Evolutionary conservation across 2,888 invertebrate genomes (phyloP), one percentile per base, ranked within the genome.

Genomic region (Hyposoter didymator): DNA sequence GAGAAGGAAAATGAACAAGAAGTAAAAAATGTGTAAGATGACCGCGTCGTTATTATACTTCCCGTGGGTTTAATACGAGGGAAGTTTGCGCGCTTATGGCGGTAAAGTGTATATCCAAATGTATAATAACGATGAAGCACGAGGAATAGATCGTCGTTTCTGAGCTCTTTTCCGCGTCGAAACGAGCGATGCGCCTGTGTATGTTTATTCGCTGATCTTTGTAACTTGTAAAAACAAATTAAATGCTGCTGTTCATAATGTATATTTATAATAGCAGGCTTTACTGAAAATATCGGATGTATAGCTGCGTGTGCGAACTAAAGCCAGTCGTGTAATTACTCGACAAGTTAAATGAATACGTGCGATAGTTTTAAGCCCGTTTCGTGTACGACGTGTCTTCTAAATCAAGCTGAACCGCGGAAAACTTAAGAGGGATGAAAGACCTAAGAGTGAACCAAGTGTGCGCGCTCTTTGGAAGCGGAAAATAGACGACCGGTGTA

Each of bases 171-270:
- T 69, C 52, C 72, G 59, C 74, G 45, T 78, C 45, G 39, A 64
- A 79, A 74, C 66, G 78, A 76, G 59, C 79, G 19, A 76, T 17
- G 32, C 43, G 32, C 28, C 39, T 62, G 22, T 47, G 28, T 69
- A 83, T 74, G 76, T 81, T 83, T 83, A 83, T 85, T 83, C 19
- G 80, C 70, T 39, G 80, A 85, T 85, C 73, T 67, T 45, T 69
- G 49, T 78, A 80, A 83, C 80, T 76, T 66, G 49, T 73, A 69
- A 64, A 78, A 83, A 83, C 78, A 83, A 83, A 85, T 85, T 82
- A 76, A 82, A 85, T 66, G 69, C 64, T 83, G 66, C 59, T 39
- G 69, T 49, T 43, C 55, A 49, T 64, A 78, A 79, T 75, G 66
- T 52, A 39, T 72, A 39, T 28, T 17, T 14, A 59, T 84, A 80